These are phyloP conservation scores for Hystrix brachyura DNA, from an alignment of 2,113 vertebrate species.

Conservation along the genomic window DNA sequence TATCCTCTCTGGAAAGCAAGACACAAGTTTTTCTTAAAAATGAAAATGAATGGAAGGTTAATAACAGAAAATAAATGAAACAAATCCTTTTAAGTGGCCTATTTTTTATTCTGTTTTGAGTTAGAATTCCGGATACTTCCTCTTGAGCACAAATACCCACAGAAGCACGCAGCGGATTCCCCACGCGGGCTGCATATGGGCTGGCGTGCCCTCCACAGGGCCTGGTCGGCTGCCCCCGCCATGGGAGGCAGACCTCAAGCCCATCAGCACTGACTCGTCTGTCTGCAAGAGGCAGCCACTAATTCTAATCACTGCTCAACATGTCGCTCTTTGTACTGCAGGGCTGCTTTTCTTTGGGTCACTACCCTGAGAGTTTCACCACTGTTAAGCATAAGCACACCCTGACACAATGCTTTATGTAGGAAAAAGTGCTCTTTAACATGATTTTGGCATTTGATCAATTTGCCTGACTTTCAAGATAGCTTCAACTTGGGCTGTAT, in stretches of 20 bases:
- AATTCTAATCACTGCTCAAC: conserved; percentile 42
- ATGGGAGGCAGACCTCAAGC: neutral
- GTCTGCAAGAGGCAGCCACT: conserved; percentile 36
- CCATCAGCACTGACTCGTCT: neutral
- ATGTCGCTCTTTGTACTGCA: neutral
- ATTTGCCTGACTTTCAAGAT: neutral
- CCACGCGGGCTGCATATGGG: neutral
- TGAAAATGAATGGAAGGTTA: neutral
- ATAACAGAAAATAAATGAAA: neutral
- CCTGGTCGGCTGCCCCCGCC: neutral
- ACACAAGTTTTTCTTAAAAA: neutral
- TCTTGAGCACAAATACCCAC: neutral
- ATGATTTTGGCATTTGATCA: neutral
- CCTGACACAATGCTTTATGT: neutral
- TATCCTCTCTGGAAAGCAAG: neutral
- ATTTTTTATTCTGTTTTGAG: neutral
- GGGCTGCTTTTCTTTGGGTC: neutral
- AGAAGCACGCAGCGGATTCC: neutral
- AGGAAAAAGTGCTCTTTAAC: neutral
- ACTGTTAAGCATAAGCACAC: neutral
- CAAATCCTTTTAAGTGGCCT: neutral
- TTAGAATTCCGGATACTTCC: neutral
- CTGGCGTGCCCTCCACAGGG: rapidly evolving
- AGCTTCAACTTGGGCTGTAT: neutral
- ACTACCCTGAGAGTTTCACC: neutral